Evolutionary conservation across 2,797 vertebrate species (phyloP).

Genomic region (Peromyscus nudipes): DNA sequence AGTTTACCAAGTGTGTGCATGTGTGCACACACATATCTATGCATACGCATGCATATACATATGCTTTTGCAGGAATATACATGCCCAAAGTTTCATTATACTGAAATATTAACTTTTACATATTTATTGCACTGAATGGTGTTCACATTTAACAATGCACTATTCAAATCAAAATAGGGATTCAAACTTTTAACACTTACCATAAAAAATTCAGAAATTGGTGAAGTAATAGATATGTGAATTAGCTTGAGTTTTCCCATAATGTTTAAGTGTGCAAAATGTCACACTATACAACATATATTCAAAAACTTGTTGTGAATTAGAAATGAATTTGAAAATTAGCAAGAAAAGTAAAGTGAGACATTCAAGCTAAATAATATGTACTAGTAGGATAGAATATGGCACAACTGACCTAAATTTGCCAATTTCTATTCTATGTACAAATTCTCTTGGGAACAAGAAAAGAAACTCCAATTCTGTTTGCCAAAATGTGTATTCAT

Average conservation of each 20-base stretch:
- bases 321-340: background rate
- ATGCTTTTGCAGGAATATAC: background rate
- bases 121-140: background rate
- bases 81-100: background rate
- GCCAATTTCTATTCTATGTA: background rate
- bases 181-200: background rate
- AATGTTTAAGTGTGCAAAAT: background rate
- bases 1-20: too few relatives aligned
- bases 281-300: background rate
- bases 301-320: background rate
- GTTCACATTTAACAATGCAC: background rate
- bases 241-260: too few relatives aligned
- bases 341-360: background rate
- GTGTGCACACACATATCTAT: too few relatives aligned
- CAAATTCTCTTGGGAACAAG: slow-evolving; percentile 3
- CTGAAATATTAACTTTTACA: background rate
- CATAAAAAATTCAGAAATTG: background rate
- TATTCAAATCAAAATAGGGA: background rate
- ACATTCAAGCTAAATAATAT: background rate
- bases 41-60: background rate
- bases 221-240: background rate
- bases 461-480: slow-evolving; percentile 1
- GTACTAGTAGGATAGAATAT: background rate
- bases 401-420: slow-evolving; percentile 18
- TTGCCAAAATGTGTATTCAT: slow-evolving; percentile 52